Evolutionary conservation across 2,797 vertebrate genomes (phyloP).

Genomic region (Ctenosaura bakeri): DNA sequence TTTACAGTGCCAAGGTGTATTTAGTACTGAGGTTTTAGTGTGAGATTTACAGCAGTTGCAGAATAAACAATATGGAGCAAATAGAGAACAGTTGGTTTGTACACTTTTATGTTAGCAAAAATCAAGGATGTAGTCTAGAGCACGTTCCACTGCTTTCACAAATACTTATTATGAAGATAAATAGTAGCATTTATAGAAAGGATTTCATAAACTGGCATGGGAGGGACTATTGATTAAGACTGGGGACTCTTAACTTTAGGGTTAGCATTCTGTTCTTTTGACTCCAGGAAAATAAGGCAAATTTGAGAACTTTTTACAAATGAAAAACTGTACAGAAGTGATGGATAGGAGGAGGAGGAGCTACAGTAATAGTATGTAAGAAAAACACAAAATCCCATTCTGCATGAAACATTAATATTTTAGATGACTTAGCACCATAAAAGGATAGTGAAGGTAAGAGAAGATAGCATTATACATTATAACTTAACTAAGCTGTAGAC

Average conservation of each 20-base stretch:
- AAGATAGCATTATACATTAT: background rate
- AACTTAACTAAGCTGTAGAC: background rate
- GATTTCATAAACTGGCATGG: background rate
- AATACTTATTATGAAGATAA: background rate
- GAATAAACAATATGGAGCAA: background rate
- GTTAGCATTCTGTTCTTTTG: background rate
- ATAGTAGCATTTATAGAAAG: background rate
- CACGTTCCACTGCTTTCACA: background rate
- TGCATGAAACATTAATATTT: background rate
- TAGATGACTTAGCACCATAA: background rate
- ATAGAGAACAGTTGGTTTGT: background rate
- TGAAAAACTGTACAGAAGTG: too few species aligned
- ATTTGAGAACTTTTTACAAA: background rate
- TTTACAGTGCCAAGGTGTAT: background rate
- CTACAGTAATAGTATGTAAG: background rate
- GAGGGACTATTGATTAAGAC: background rate
- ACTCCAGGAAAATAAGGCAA: slow-evolving; percentile 7
- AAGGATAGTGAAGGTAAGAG: background rate
- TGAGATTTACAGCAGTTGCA: background rate
- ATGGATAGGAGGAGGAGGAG: too few species aligned
- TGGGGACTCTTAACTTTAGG: background rate
- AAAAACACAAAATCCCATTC: background rate
- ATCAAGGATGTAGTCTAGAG: background rate
- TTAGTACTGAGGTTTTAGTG: background rate
- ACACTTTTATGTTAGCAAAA: background rate